Conservation (phyloP, 2,888 invertebrate species). For the Plutella xylostella region DNA sequence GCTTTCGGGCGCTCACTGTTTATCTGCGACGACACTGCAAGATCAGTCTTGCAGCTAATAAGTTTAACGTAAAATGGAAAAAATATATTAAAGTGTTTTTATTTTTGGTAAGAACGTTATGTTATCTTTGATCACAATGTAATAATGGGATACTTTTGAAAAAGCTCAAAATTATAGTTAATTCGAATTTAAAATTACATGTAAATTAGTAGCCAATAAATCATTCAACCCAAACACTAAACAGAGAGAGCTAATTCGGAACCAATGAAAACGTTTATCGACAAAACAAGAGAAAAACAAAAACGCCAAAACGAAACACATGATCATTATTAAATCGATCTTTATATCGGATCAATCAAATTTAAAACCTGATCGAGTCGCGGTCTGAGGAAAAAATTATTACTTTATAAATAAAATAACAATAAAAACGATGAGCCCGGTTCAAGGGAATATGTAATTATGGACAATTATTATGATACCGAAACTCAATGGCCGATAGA, state of each 20-base stretch:
- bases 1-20: slow-evolving; percentile 22
- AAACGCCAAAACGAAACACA: slow-evolving; percentile 51
- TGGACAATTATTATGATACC: slow-evolving; percentile 69
- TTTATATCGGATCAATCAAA: slow-evolving; percentile 70
- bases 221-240: slow-evolving; percentile 38
- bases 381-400: slow-evolving; percentile 61
- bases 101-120: too few species aligned
- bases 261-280: slow-evolving; percentile 51
- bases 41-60: too few species aligned
- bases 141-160: too few species aligned
- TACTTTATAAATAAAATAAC: slow-evolving; percentile 71
- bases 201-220: slow-evolving; percentile 40
- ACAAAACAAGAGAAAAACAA: slow-evolving; percentile 46
- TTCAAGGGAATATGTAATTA: slow-evolving; percentile 68
- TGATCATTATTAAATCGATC: slow-evolving; percentile 63
- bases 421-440: slow-evolving; percentile 65
- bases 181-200: slow-evolving; percentile 21
- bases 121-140: too few species aligned
- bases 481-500: slow-evolving; percentile 66
- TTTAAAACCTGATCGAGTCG: slow-evolving; percentile 65
- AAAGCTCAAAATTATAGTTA: slow-evolving; percentile 1
- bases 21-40: too few species aligned
- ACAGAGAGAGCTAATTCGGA: slow-evolving; percentile 39
- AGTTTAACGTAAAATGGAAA: too few species aligned
- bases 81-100: too few species aligned